phyloP scores from a whole-genome alignment of 1,140 invertebrate species.

The Acyrthosiphon pisum region DNA sequence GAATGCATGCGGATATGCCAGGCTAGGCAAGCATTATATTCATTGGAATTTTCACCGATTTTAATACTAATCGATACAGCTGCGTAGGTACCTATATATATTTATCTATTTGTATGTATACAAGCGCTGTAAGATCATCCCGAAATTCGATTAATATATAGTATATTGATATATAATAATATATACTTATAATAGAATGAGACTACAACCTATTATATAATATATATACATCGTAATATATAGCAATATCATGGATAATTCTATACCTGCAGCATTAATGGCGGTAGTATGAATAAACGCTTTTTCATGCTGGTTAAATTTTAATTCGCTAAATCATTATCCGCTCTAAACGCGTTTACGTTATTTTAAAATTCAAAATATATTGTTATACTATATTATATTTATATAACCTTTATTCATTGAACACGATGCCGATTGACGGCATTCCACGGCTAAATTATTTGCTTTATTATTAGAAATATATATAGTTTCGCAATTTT shows the following conservation, averaged over 20 bases:
- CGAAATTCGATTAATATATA: not conserved
- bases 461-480: not conserved
- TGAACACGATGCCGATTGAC: not conserved
- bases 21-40: not conserved
- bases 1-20: not conserved
- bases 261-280: not conserved
- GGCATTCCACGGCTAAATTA: not conserved
- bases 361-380: not conserved
- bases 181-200: not conserved
- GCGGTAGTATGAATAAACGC: not conserved
- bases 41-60: not conserved
- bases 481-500: not conserved
- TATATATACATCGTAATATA: not conserved
- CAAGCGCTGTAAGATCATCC: not conserved
- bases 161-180: too few species aligned
- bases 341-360: not conserved
- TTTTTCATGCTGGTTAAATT: constrained; percentile 11
- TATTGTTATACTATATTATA: not conserved
- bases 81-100: not conserved
- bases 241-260: not conserved
- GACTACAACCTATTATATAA: not conserved
- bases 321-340: not conserved
- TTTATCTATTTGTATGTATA: not conserved
- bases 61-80: not conserved
- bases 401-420: not conserved